Percentiles rank a stretch among this genome's conserved stretches.
phyloP scores from a whole-genome alignment of 1,140 invertebrate species.

The Batillaria attramentaria region DNA sequence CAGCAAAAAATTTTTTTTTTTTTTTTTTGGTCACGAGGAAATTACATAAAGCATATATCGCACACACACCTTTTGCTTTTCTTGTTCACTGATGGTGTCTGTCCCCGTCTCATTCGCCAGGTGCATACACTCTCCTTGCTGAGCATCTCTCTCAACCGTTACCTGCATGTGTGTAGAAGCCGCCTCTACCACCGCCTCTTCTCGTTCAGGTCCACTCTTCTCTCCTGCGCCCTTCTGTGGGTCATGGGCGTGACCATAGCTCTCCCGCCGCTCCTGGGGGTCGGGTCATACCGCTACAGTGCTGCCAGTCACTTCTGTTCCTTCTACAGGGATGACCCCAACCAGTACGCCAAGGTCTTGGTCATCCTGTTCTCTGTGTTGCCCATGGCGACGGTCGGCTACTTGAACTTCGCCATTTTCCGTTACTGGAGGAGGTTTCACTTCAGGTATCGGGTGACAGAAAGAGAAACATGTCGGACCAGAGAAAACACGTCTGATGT shows the following conservation, averaged over 20 bases:
- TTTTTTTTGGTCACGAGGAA: too few species aligned
- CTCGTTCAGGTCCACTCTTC: neutral
- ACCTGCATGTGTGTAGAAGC: constrained; percentile 12
- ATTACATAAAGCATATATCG: too few species aligned
- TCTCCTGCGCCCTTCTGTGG: neutral
- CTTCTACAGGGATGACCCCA: neutral
- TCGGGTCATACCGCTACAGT: neutral
- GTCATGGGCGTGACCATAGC: neutral
- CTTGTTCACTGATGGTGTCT: too few species aligned
- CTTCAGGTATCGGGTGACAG: too few species aligned
- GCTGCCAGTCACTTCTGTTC: constrained; percentile 2
- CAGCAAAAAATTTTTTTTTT: too few species aligned
- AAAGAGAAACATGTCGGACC: too few species aligned
- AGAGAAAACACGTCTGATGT: too few species aligned
- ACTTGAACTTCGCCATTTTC: constrained; percentile 15
- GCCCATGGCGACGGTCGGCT: constrained; percentile 1
- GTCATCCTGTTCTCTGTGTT: neutral
- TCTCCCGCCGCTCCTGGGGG: neutral
- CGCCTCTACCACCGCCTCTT: neutral
- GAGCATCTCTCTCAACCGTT: constrained; percentile 13
- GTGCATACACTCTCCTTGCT: constrained; percentile 6
- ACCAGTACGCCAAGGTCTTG: neutral
- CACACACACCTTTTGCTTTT: too few species aligned
- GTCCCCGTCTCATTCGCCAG: too few species aligned
- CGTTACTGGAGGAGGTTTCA: constrained; percentile 19